Conservation (phyloP, 2,113 vertebrate species). For the Plecotus auritus region DNA sequence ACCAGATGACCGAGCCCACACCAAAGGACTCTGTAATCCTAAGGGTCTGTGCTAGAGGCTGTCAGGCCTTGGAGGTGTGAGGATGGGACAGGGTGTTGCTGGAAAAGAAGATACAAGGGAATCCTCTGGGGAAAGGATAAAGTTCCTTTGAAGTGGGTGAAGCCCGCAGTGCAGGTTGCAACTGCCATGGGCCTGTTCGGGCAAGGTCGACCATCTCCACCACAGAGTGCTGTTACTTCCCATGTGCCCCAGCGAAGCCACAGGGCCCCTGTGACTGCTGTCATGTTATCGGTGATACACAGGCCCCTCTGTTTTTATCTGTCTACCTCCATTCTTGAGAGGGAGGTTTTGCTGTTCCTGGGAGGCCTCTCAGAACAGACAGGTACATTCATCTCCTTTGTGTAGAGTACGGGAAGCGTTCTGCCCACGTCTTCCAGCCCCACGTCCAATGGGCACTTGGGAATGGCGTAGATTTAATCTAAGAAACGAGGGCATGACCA, state of each 20-base stretch:
- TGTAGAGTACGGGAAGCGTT: neutral
- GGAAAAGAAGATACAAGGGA: neutral
- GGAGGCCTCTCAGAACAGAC: neutral
- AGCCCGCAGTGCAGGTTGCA: neutral
- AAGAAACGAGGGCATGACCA: neutral
- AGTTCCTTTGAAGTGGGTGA: neutral
- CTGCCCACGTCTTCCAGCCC: neutral
- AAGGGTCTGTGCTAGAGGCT: neutral
- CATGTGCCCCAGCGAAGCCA: neutral
- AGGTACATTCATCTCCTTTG: neutral
- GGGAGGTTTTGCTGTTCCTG: neutral
- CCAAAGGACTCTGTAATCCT: conserved; percentile 9
- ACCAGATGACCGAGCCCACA: neutral
- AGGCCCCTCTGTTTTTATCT: neutral
- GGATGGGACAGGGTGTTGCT: neutral
- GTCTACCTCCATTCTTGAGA: conserved; percentile 46
- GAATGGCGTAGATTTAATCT: neutral
- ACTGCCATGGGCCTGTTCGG: neutral
- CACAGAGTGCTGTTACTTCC: neutral
- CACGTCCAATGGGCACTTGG: neutral
- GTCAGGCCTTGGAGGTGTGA: neutral
- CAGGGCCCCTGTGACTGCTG: neutral
- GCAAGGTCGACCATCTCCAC: neutral
- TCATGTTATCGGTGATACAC: neutral
- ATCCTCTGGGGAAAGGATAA: neutral